Evolutionary conservation across 2,113 vertebrate species (phyloP), one percentile per base, ranked within the genome.

Genomic region (Pygoscelis antarcticus): DNA sequence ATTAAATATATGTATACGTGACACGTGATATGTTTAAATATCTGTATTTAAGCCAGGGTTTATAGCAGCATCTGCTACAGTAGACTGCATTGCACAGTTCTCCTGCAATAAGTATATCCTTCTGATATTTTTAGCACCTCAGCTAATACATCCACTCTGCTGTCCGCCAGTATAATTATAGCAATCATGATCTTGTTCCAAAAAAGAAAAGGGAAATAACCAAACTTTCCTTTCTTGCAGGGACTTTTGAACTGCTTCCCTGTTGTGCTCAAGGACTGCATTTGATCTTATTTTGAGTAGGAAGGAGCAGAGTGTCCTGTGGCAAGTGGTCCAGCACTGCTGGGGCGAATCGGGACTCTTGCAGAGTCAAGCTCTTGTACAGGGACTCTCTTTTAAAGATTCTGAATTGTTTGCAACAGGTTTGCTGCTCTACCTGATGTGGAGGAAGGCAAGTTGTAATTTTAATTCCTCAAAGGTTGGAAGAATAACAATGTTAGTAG

Each of bases 101-200:
- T 87, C 13, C 93, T 42, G 85, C 15, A 68, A 5, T 19, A 46
- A 96, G 27, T 32, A 38, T 10, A 86, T 54, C 81, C 89, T 94
- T 55, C 60, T 42, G 36, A 15, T 95, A 93, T 72, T 94, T 94
- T 95, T 83, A 87, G 93, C 49, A 42, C 16, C 57, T 96, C 89
- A 77, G n/a, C 55, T 94, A 88, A 52, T 44, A 40, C 65, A 58
- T 78, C 26, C 9, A 57, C 30, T 87, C 42, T 64, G 42, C 52
- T 80, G 81, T 83, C 57, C 42, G 19, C 44, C n/a, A 65, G 36
- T 68, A 10, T 75, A 92, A 77, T 95, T 87, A 77, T 5, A 94
- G 55, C 60, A 84, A 85, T 88, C 69, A 87, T 40, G 23, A 83
- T 69, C 78, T 66, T 38, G 23, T 44, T 79, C 44, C 51, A 29